Base-by-base conservation (phyloP, 2,888 invertebrate genomes). In the Tenthredo livida region DNA sequence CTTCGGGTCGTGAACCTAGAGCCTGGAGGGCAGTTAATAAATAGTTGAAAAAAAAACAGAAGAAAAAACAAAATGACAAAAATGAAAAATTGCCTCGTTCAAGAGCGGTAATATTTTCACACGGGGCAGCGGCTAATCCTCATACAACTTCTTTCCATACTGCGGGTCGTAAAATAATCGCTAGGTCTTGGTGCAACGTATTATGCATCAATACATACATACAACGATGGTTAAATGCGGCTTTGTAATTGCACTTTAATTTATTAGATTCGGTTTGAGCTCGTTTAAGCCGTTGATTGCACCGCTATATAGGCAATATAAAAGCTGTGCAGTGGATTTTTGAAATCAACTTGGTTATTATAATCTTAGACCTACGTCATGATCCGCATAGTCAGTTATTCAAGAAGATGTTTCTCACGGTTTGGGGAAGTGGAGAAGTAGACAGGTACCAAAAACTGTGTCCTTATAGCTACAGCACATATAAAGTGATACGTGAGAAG, bases 21-120 rank as follows among this genome's bases (percentile, higher is more conserved):
- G 77, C 50, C 25, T 77, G 3, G 50, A 77, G 33, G 75, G 54
- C 40, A 73, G 72, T 43, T 77, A 50, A 77, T 77, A 77, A 77
- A 77, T 77, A 77, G 15, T 33, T 33, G 9, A 17, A 17, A 54
- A 77, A 25, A 54, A 33, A 17, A 33, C 0, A 50, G 4, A 33
- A 17, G 3, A 54, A 50, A 9, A 17, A 33, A 37, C 37, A 29
- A 50, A 50, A 47, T 33, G 40, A 43, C 40, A 43, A 47, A 47
- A 47, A 47, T 47, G 47, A 47, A 17, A 73, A 73, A 43, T 10
- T 43, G n/a, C 50, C 25, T 4, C 77, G 77, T 50, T 54, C 17
- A 77, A 54, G 54, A 77, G 29, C 77, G 29, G 54, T 54, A 29
- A 54, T 33, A 29, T 50, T 25, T 77, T 77, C 77, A 54, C 77